Evolutionary conservation across 2,888 invertebrate species (phyloP).

Genomic region (Bombylius discolor): DNA sequence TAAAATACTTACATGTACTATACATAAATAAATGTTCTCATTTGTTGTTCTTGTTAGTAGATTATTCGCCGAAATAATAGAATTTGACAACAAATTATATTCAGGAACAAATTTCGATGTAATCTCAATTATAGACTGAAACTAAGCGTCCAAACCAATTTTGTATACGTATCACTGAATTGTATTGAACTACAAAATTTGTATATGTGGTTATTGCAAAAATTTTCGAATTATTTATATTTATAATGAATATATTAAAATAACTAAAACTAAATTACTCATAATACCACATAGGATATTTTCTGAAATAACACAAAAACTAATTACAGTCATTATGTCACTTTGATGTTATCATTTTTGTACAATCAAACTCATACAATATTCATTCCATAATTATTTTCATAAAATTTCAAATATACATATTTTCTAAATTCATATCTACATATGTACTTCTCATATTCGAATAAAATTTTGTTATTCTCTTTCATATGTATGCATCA

Average conservation of each 20-base stretch:
- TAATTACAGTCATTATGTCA: no score
- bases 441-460: no score
- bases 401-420: no score
- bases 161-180: conserved; percentile 47
- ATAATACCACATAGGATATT: no score
- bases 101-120: conserved; percentile 50
- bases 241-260: no score
- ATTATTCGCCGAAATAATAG: conserved; percentile 44
- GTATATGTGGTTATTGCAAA: no score
- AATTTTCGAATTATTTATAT: no score
- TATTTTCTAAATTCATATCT: no score
- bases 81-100: conserved; percentile 42
- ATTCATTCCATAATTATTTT: conserved; percentile 7
- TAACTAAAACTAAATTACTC: no score
- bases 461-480: no score
- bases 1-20: conserved; percentile 38
- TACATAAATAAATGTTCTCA: conserved; percentile 37
- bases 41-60: conserved; percentile 36
- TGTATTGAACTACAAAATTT: conserved; percentile 22
- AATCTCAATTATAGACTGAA: conserved; percentile 65
- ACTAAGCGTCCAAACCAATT: conserved; percentile 59
- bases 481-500: no score
- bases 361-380: neutral
- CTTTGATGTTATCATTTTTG: neutral
- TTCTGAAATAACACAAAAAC: no score